Evolutionary conservation across 2,797 vertebrate species (phyloP).

Genomic region (Philypnodon macrostomus): DNA sequence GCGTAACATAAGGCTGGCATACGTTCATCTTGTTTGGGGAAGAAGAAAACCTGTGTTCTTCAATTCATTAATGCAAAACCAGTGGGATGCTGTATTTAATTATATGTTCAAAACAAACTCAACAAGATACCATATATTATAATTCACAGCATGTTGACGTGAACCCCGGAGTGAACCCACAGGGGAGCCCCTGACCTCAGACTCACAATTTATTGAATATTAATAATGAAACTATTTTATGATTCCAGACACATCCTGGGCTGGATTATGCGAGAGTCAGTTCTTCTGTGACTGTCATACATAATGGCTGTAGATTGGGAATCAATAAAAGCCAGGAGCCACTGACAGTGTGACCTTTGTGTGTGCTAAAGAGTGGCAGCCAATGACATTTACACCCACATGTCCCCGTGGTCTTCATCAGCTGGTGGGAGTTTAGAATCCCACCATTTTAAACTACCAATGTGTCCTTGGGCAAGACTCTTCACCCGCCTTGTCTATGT

Average conservation of each 20-base stretch:
- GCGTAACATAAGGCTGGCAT: no score
- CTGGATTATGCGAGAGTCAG: constrained; percentile 67
- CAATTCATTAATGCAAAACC: no score
- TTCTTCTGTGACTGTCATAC: constrained; percentile 57
- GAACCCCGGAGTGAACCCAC: constrained; percentile 14
- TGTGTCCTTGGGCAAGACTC: no score
- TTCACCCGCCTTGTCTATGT: no score
- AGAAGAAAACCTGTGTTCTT: no score
- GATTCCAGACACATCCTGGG: constrained; percentile 43
- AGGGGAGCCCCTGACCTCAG: constrained; percentile 31
- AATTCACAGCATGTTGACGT: constrained; percentile 4
- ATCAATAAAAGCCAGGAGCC: constrained; percentile 70
- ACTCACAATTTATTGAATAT: background rate
- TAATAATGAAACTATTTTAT: constrained; percentile 32
- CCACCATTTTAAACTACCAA: no score
- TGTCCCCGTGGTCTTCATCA: constrained; percentile 61
- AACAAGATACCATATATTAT: no score
- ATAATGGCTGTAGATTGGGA: constrained; percentile 64
- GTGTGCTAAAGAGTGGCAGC: constrained; percentile 47
- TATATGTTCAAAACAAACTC: no score
- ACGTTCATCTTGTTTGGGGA: no score
- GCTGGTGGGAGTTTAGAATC: no score
- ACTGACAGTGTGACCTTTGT: constrained; percentile 76
- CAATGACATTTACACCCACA: constrained; percentile 67
- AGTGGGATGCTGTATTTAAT: no score